These are phyloP conservation scores for Caenorhabditis sp. DNA, from an alignment of 2,888 invertebrate genomes.

Conservation along the genomic window DNA sequence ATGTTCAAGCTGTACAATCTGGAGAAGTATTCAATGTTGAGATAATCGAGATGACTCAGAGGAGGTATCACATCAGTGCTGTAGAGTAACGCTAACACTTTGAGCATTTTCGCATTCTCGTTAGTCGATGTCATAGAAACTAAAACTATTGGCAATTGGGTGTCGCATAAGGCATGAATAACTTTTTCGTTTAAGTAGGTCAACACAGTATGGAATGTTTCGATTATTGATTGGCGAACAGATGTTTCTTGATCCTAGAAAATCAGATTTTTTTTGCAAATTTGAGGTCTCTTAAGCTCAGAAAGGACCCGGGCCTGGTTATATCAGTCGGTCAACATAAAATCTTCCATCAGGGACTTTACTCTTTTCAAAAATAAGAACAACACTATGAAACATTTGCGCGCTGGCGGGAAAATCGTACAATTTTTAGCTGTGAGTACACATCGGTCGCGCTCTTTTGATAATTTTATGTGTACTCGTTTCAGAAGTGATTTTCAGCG, in stretches of 20 bases:
- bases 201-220: neutral
- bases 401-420: too few relatives aligned
- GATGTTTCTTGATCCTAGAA: neutral
- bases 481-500: too few relatives aligned
- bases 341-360: too few relatives aligned
- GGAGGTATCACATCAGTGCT: neutral
- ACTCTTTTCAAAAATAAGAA: too few relatives aligned
- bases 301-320: too few relatives aligned
- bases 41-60: neutral
- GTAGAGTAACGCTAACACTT: neutral
- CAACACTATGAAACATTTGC: too few relatives aligned
- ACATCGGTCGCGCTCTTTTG: too few relatives aligned
- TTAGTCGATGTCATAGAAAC: neutral
- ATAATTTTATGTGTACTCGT: too few relatives aligned
- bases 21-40: neutral
- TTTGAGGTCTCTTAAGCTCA: too few relatives aligned
- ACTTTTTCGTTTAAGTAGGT: neutral
- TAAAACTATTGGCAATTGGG: neutral
- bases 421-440: too few relatives aligned
- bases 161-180: neutral
- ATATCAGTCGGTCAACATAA: too few relatives aligned
- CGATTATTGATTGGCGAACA: neutral
- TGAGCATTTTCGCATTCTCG: neutral
- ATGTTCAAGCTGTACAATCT: neutral
- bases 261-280: too few relatives aligned